These are phyloP conservation scores for Heliconius charithonia DNA, from an alignment of 2,888 invertebrate genomes.

Conservation along the genomic window DNA sequence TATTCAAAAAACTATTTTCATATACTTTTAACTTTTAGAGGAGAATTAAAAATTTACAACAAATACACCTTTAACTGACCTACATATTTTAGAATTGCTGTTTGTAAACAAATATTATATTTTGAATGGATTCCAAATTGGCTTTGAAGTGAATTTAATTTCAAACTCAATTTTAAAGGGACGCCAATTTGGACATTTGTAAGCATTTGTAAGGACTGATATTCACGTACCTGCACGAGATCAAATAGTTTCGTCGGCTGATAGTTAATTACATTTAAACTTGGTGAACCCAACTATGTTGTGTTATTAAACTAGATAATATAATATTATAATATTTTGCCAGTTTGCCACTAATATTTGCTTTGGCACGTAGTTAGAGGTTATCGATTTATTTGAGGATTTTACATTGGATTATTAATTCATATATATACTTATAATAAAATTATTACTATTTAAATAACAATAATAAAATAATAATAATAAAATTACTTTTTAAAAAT, in stretches of 20 bases:
- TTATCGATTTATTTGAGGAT: conserved; percentile 2
- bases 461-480: no score
- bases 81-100: not conserved
- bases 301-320: conserved; percentile 3
- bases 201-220: not conserved
- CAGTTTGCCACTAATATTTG: not conserved
- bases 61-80: not conserved
- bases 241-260: conserved; percentile 10
- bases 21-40: not conserved
- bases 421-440: no score
- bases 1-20: not conserved
- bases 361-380: not conserved
- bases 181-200: not conserved
- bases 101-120: not conserved
- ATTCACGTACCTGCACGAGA: not conserved
- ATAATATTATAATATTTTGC: no score
- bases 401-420: not conserved
- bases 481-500: no score
- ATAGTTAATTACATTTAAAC: conserved; percentile 18
- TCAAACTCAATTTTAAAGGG: conserved; percentile 9
- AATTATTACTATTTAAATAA: no score
- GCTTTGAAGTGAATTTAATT: not conserved
- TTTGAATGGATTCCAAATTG: not conserved
- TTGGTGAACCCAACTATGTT: conserved; percentile 15
- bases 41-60: not conserved